Percentiles rank a stretch among this genome's conserved stretches.
Evolutionary conservation across 2,888 invertebrate genomes (phyloP).

Genomic region (Unio delphinus): DNA sequence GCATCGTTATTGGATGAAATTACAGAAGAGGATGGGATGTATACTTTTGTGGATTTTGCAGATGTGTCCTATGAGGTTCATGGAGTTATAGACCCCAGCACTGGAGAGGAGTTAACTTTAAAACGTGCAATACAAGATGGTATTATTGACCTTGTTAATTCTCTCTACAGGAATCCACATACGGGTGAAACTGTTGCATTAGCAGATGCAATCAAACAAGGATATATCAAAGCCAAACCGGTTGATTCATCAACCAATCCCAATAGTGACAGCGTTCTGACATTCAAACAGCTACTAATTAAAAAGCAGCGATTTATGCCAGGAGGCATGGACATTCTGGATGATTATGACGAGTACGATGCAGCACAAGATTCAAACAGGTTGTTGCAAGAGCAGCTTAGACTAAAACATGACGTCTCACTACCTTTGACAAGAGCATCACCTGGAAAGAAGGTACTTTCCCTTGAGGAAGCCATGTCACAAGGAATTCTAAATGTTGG

Average conservation of each 20-base stretch:
- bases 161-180: constrained; percentile 57
- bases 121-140: constrained; percentile 58
- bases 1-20: constrained; percentile 40
- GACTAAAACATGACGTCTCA: constrained; percentile 51
- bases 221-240: constrained; percentile 52
- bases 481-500: constrained; percentile 59
- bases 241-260: constrained; percentile 33
- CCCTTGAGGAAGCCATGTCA: constrained; percentile 62
- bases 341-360: constrained; percentile 43
- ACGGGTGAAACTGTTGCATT: constrained; percentile 61
- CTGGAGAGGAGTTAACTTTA: constrained; percentile 56
- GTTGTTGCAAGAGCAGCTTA: constrained; percentile 50
- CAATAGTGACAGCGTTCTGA: constrained; percentile 40
- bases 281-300: constrained; percentile 60
- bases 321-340: constrained; percentile 36
- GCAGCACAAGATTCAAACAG: constrained; percentile 44
- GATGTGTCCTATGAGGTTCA: constrained; percentile 53
- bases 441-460: constrained; percentile 50
- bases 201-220: constrained; percentile 59
- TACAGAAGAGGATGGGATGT: constrained; percentile 45
- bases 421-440: constrained; percentile 54
- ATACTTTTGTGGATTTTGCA: constrained; percentile 53
- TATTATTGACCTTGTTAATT: constrained; percentile 58
- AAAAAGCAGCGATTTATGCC: constrained; percentile 55
- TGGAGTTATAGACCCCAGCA: constrained; percentile 53